These are phyloP conservation scores for Protaetia brevitarsis DNA, from an alignment of 1,140 invertebrate species.

Conservation along the genomic window DNA sequence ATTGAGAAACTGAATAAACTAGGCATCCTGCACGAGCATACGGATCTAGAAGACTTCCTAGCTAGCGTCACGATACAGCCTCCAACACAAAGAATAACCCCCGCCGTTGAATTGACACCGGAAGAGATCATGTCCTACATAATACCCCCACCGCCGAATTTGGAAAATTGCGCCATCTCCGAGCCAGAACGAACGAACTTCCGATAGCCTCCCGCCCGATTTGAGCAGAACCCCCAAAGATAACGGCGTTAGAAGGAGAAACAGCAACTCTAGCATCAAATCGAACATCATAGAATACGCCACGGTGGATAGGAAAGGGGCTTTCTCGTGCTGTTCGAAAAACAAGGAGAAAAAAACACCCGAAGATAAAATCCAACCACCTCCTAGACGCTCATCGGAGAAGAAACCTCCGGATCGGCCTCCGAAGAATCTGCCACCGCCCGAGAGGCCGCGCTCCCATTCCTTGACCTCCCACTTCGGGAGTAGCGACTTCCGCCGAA, in stretches of 20 bases:
- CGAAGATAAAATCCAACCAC: constrained; percentile 53
- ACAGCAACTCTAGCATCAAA: constrained; percentile 48
- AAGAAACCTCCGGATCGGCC: constrained; percentile 59
- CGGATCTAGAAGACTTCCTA: constrained; percentile 75
- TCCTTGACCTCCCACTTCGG: constrained; percentile 46
- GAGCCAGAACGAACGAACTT: constrained; percentile 40
- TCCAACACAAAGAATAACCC: constrained; percentile 62
- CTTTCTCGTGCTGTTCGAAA: constrained; percentile 65
- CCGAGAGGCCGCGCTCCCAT: constrained; percentile 55
- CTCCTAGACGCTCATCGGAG: constrained; percentile 56
- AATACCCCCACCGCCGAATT: constrained; percentile 72
- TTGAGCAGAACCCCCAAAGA: neutral
- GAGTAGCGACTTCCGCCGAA: neutral
- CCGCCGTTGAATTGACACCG: constrained; percentile 68
- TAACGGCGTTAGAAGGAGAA: constrained; percentile 32
- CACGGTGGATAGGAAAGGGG: constrained; percentile 63
- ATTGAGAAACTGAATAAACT: constrained; percentile 42
- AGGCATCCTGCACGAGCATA: constrained; percentile 38
- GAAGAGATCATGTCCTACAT: constrained; percentile 73
- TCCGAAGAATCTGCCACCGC: constrained; percentile 58
- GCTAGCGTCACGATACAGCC: constrained; percentile 79
- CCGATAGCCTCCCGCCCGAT: constrained; percentile 47
- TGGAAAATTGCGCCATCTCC: constrained; percentile 32
- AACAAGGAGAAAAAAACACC: constrained; percentile 52
- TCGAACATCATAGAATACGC: constrained; percentile 60